Evolutionary conservation across 1,140 invertebrate species (phyloP), one percentile per base, ranked within the genome.

Genomic region (Phymorhynchus buccinoides): DNA sequence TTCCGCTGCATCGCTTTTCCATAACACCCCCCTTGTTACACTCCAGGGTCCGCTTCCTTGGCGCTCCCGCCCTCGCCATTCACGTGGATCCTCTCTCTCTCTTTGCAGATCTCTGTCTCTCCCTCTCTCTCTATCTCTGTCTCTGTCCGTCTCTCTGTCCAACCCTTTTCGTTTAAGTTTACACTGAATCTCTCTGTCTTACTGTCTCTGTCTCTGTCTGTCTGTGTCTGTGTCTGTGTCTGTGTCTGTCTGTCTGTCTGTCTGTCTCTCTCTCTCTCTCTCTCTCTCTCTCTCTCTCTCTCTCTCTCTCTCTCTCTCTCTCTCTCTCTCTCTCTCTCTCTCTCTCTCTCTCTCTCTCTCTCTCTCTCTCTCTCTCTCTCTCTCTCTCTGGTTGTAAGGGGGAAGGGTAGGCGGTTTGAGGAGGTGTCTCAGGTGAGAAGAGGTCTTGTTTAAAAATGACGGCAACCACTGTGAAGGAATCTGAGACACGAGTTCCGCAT

Each of bases 251-350:
- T n/a, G n/a, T n/a, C n/a, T n/a, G n/a, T n/a, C n/a, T n/a, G 52
- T 56, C 66, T 12, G 12, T 71, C 0, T 71, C 66, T 71, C 27
- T 71, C 66, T 52, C 66, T 71, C 66, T 71, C 0, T 3, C 32
- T 71, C 66, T 71, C 27, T 71, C 66, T 3, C 66, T 71, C 66
- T 71, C 52, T 56, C 52, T 56, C 52, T 56, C 52, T 56, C 52
- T 56, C 52, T 56, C 52, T 56, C 52, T 56, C 52, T 56, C 52
- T 56, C 52, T 56, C 52, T 56, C 52, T 56, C 52, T 14, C 52
- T 14, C 52, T 14, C 52, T 14, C 52, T 12, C 66, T 7, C 66
- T n/a, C 66, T 7, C 66, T n/a, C 66, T n/a, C 66, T 48, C 18
- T 18, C 44, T 18, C 44, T 18, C 44, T 18, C 18, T n/a, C n/a